phyloP scores from a whole-genome alignment of 2,797 vertebrate genomes.

The Monodelphis domestica region DNA sequence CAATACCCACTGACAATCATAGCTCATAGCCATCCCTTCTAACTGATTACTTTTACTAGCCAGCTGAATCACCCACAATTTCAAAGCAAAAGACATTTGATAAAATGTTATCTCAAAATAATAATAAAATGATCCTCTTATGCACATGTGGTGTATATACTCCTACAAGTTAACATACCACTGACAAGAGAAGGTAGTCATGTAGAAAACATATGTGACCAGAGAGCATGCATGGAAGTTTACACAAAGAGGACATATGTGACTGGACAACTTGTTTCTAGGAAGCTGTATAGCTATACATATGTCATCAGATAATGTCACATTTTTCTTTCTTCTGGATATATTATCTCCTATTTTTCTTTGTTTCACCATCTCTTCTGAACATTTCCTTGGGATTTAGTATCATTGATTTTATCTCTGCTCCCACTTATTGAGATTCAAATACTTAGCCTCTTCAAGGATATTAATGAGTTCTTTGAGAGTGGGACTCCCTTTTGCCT shows the following conservation, averaged over 20 bases:
- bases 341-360: neutral
- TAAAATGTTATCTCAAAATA: neutral
- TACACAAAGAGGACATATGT: neutral
- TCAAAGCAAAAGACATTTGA: neutral
- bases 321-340: neutral
- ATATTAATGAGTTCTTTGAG: neutral
- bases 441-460: neutral
- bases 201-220: neutral
- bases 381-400: neutral
- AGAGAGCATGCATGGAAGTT: neutral
- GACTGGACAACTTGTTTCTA: neutral
- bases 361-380: neutral
- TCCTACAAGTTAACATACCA: neutral
- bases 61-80: neutral
- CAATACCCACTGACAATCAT: neutral
- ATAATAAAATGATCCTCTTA: neutral
- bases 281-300: neutral
- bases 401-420: neutral
- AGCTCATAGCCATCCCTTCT: too few relatives aligned
- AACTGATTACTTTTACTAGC: neutral
- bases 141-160: neutral
- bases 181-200: neutral
- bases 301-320: neutral
- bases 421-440: neutral
- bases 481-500: neutral